phyloP scores from a whole-genome alignment of 1,140 invertebrate species.

The Drosophila rufa region DNA sequence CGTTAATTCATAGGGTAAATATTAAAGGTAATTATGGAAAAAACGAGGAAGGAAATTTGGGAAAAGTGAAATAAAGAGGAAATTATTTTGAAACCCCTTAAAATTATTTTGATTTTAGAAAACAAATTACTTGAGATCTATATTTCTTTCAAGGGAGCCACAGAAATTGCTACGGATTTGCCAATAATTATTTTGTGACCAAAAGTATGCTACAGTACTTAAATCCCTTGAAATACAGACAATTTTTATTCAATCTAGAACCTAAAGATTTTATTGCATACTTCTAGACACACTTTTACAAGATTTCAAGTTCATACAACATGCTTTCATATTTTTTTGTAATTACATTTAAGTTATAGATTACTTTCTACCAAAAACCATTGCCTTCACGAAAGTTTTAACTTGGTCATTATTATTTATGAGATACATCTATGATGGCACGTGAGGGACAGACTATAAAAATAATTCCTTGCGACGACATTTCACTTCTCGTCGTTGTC shows the following conservation, averaged over 20 bases:
- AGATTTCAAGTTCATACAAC: too few relatives aligned
- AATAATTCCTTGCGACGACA: conserved; percentile 9
- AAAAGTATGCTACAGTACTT: not conserved
- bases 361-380: not conserved
- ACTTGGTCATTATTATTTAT: conserved; percentile 7
- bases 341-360: too few relatives aligned
- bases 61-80: not conserved
- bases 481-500: conserved; percentile 16
- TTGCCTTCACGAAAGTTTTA: not conserved
- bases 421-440: not conserved
- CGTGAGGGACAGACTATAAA: not conserved
- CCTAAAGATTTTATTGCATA: not conserved
- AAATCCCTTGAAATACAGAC: too few relatives aligned
- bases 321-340: too few relatives aligned
- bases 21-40: not conserved
- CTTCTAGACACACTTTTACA: too few relatives aligned
- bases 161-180: not conserved
- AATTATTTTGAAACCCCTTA: too few relatives aligned
- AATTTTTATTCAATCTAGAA: too few relatives aligned
- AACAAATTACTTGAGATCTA: too few relatives aligned
- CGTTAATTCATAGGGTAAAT: conserved; percentile 6
- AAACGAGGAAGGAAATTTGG: not conserved
- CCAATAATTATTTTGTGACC: not conserved
- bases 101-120: too few relatives aligned
- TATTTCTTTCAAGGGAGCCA: too few relatives aligned